Conservation (phyloP, 1,140 invertebrate genomes). For the Vollenhovia emeryi region DNA sequence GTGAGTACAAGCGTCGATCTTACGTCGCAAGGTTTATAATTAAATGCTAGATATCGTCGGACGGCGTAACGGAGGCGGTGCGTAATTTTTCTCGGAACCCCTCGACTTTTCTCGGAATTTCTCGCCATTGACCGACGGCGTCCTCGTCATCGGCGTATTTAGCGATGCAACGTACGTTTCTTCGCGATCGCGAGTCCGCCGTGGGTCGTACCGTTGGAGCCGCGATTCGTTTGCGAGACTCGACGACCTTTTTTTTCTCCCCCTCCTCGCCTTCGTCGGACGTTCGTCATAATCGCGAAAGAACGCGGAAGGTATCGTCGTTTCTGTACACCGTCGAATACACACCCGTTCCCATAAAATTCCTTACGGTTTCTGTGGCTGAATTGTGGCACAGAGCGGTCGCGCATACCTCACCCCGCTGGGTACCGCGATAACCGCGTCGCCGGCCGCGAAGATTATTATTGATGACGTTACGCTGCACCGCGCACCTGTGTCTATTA, state of each 20-base stretch:
- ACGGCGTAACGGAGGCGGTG: neutral
- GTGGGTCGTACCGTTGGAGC: neutral
- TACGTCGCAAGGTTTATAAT: neutral
- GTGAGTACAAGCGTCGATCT: neutral
- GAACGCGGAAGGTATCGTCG: slow-evolving; percentile 59
- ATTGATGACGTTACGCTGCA: slow-evolving; percentile 47
- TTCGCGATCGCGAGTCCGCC: neutral
- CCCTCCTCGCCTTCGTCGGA: neutral
- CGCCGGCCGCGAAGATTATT: slow-evolving; percentile 45
- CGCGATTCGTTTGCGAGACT: neutral
- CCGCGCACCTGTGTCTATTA: slow-evolving; percentile 10
- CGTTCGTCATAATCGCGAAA: slow-evolving; percentile 51
- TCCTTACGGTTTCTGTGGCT: slow-evolving; percentile 80
- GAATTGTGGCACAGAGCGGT: slow-evolving; percentile 70
- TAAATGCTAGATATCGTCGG: neutral
- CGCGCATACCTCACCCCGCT: slow-evolving; percentile 51
- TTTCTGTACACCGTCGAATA: slow-evolving; percentile 39
- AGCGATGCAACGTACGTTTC: neutral
- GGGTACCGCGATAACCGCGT: slow-evolving; percentile 61
- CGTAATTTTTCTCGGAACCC: neutral
- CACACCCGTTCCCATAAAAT: slow-evolving; percentile 79
- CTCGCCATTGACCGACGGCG: neutral
- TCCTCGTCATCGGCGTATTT: neutral
- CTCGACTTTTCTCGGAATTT: neutral
- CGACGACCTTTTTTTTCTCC: neutral